Evolutionary conservation across 2,888 invertebrate species (phyloP).

Genomic region (Allygus modestus): DNA sequence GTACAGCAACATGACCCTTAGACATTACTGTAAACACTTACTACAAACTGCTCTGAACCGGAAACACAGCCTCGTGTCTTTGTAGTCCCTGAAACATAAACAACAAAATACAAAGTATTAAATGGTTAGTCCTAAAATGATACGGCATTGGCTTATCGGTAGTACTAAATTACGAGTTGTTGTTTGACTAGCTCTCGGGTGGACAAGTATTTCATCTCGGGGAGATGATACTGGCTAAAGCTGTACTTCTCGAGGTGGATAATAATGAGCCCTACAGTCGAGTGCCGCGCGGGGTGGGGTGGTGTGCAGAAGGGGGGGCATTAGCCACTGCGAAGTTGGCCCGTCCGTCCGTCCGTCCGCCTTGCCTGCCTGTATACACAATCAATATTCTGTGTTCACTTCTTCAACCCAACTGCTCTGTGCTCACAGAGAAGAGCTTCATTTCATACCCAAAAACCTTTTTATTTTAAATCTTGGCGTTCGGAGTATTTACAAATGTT

Average conservation of each 20-base stretch:
- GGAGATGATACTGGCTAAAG: neutral
- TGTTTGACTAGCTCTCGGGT: no score
- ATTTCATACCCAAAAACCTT: neutral
- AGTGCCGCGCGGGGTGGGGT: conserved; percentile 3
- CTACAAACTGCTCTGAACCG: no score
- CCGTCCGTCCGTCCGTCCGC: conserved; percentile 38
- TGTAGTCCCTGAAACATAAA: no score
- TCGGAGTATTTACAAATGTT: no score
- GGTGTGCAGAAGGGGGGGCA: neutral
- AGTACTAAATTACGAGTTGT: no score
- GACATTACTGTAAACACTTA: no score
- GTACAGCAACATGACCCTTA: no score
- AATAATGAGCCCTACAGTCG: conserved; percentile 44
- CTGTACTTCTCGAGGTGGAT: conserved; percentile 6
- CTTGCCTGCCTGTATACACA: conserved; percentile 22
- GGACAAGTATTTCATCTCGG: neutral
- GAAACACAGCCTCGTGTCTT: no score
- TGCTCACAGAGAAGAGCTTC: neutral
- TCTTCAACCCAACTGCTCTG: conserved; percentile 22
- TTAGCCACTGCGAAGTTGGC: conserved; percentile 36
- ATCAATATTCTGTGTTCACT: conserved; percentile 57
- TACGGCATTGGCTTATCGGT: no score
- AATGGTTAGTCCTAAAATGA: no score
- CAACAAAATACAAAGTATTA: no score
- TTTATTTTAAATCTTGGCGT: neutral